A percentile compares a stretch with the other conserved stretches of the same genome.
Evolutionary conservation across 2,113 vertebrate genomes (phyloP).

Genomic region (Diadophis punctatus): DNA sequence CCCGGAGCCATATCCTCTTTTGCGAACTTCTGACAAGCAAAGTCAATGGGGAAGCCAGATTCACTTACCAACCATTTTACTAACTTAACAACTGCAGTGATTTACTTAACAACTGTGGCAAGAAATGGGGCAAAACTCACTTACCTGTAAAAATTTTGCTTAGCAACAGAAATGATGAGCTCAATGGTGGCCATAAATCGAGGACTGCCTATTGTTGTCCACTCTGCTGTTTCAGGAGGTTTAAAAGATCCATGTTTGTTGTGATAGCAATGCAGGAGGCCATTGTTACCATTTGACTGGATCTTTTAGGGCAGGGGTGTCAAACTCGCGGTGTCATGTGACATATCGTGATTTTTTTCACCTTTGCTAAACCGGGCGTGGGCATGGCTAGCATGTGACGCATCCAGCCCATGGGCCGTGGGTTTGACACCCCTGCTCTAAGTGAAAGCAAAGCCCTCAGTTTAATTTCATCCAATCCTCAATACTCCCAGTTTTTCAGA

Average conservation of each 20-base stretch:
- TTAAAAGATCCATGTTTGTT: background rate
- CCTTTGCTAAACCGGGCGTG: too few relatives aligned
- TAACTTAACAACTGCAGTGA: background rate
- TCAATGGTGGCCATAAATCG: background rate
- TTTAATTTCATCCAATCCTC: background rate
- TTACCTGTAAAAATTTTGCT: background rate
- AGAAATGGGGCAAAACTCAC: too few relatives aligned
- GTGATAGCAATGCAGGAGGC: background rate
- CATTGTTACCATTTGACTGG: background rate
- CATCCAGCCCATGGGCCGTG: too few relatives aligned
- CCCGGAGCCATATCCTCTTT: background rate
- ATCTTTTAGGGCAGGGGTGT: background rate
- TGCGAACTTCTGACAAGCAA: background rate
- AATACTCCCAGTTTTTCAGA: background rate
- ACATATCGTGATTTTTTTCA: too few relatives aligned
- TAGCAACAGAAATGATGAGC: background rate
- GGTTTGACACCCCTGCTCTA: too few relatives aligned
- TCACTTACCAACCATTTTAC: background rate
- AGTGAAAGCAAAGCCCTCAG: background rate
- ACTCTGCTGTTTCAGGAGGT: background rate
- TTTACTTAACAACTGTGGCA: background rate
- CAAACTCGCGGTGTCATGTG: too few relatives aligned
- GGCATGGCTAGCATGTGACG: too few relatives aligned
- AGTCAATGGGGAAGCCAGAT: background rate
- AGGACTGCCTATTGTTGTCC: background rate